These are phyloP conservation scores for Calephelis virginiensis DNA, from an alignment of 1,140 invertebrate species.

Conservation along the genomic window DNA sequence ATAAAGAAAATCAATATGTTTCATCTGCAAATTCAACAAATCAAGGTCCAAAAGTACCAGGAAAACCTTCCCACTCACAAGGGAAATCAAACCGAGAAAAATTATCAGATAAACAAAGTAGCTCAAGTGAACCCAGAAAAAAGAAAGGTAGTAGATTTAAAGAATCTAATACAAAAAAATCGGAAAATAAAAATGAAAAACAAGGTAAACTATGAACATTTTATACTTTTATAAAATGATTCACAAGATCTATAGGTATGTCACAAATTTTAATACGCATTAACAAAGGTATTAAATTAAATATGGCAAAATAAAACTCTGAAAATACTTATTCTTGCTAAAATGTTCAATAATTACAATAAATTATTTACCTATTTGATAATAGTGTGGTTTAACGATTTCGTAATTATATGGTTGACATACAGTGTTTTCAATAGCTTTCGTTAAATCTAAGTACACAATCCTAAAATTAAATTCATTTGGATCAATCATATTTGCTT, in stretches of 20 bases:
- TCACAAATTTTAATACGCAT: no score
- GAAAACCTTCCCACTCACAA: no score
- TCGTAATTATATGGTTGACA: conserved; percentile 64
- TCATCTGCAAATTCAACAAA: neutral
- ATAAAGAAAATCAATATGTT: neutral
- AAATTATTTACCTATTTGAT: no score
- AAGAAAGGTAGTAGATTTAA: neutral
- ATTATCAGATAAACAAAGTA: neutral
- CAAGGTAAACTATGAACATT: neutral
- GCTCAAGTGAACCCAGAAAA: neutral
- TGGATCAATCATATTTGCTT: conserved; percentile 84
- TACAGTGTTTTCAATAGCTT: conserved; percentile 81
- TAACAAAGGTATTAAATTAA: neutral
- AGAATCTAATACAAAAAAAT: neutral
- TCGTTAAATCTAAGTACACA: conserved; percentile 80
- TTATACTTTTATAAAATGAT: neutral
- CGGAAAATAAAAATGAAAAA: neutral
- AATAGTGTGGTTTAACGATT: neutral
- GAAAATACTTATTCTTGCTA: no score
- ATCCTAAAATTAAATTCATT: conserved; percentile 86
- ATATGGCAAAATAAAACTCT: no score
- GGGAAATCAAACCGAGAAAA: no score
- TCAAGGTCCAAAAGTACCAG: neutral
- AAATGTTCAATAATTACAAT: no score
- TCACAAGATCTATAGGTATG: no score